Evolutionary conservation across 2,113 vertebrate genomes (phyloP), one percentile per base, ranked within the genome.

Genomic region (Eleginops maclovinus): DNA sequence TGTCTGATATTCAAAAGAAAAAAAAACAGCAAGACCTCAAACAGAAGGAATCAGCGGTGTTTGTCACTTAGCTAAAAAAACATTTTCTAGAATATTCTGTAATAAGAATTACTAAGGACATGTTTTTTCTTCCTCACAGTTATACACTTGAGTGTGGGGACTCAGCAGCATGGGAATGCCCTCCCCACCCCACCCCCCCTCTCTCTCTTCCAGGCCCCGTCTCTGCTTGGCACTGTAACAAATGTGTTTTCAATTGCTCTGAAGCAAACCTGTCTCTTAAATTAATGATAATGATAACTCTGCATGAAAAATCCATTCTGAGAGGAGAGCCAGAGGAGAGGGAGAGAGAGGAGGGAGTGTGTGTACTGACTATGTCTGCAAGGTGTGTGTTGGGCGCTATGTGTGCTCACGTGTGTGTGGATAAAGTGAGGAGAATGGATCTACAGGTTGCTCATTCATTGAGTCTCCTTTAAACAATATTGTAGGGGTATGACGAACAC

Each of bases 251-350:
- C 77, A 85, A 84, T 88, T 77, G 84, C 84, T 86, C 81, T 81
- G 78, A 91, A 89, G 82, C 41, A n/a, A 87, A 86, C 81, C 85
- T 88, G 89, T 91, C 90, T 86, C 8, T 71, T 88, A 90, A 89
- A 92, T 92, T 60, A 92, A 91, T 91, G 84, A 87, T 88, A 87
- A 90, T 89, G 85, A 92, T 87, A 87, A 90, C 87, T 63, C 73
- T 88, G 86, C 67, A 86, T 84, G 72, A 90, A 89, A 91, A 92
- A 92, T 93, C 89, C 49, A 92, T 88, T 87, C 64, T n/a, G 63
- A 59, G 72, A 85, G 61, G 79, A 84, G 77, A 87, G 79, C 83
- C 75, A 81, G 81, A 85, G 84, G 81, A 82, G 81, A 80, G 49
- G 84, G 55, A 56, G 28, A 10, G 53, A 46, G 50, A 58, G 46